Evolutionary conservation across 1,140 invertebrate species (phyloP).

Genomic region (Lepidurus couesii): DNA sequence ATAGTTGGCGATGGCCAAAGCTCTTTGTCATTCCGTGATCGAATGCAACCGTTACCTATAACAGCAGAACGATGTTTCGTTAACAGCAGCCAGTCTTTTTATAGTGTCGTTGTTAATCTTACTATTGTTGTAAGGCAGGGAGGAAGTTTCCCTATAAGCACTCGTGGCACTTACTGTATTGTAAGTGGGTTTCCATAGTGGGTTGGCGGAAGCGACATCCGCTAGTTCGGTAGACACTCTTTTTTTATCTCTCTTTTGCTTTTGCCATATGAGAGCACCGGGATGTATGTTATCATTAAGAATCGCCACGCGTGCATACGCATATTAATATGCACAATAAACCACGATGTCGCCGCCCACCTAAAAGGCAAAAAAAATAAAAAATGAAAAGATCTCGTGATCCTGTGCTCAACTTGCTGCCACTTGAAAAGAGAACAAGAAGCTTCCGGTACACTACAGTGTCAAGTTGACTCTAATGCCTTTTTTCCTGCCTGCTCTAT

Average conservation of each 20-base stretch:
- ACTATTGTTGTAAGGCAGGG: slow-evolving; percentile 2
- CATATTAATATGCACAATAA: slow-evolving; percentile 20
- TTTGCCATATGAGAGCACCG: neutral
- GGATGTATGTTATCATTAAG: slow-evolving; percentile 4
- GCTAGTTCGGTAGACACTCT: neutral
- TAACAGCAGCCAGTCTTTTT: neutral
- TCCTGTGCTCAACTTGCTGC: slow-evolving; percentile 20
- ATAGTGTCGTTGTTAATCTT: neutral
- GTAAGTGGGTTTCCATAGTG: slow-evolving; percentile 14
- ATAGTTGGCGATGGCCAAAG: neutral
- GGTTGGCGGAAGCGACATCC: slow-evolving; percentile 16
- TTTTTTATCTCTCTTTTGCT: neutral
- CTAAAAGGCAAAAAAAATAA: neutral
- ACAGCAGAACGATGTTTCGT: neutral
- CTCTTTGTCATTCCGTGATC: neutral
- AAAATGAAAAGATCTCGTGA: neutral
- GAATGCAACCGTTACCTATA: neutral
- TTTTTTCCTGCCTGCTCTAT: neutral
- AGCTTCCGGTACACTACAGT: slow-evolving; percentile 9
- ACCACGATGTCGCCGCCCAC: neutral
- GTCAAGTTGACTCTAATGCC: slow-evolving; percentile 17
- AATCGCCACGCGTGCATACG: slow-evolving; percentile 12
- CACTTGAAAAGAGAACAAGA: slow-evolving; percentile 12
- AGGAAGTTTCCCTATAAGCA: neutral
- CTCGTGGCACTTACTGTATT: slow-evolving; percentile 4